Evolutionary conservation across 2,888 invertebrate genomes (phyloP).

Genomic region (Acrobasis suavella): DNA sequence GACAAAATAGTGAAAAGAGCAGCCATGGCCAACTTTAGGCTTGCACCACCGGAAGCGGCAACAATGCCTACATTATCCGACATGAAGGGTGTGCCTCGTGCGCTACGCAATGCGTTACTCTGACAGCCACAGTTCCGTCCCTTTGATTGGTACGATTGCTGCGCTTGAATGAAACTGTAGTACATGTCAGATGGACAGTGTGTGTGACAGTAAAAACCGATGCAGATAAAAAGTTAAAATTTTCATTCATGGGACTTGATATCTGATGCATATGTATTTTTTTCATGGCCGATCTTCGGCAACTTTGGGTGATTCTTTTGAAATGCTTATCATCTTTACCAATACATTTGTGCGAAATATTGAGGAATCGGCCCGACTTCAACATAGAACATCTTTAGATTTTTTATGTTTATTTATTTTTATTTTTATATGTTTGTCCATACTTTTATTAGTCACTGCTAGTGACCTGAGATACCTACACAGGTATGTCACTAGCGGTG

Average conservation of each 20-base stretch:
- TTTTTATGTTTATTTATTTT: too few species aligned
- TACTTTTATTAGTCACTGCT: too few species aligned
- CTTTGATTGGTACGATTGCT: conserved; percentile 63
- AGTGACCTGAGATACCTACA: too few species aligned
- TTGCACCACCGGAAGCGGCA: conserved; percentile 51
- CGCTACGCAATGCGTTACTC: conserved; percentile 68
- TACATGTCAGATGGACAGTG: background rate
- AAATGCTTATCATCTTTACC: too few species aligned
- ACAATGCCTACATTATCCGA: conserved; percentile 54
- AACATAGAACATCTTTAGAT: too few species aligned
- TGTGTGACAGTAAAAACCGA: background rate
- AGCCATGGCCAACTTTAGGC: conserved; percentile 25
- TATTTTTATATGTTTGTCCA: too few species aligned
- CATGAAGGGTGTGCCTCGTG: conserved; percentile 47
- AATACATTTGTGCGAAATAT: too few species aligned
- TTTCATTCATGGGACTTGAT: conserved; percentile 1
- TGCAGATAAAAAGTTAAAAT: background rate
- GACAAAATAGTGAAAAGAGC: conserved; percentile 18
- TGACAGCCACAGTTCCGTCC: conserved; percentile 74
- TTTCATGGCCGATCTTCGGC: too few species aligned
- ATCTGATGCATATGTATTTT: too few species aligned
- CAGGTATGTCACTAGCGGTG: too few species aligned
- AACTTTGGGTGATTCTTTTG: too few species aligned
- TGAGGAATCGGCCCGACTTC: too few species aligned
- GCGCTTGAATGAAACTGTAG: conserved; percentile 62